A percentile compares a stretch with the other conserved stretches of the same genome.
Conservation (phyloP, 2,888 invertebrate genomes). For the Coenonympha arcania region DNA sequence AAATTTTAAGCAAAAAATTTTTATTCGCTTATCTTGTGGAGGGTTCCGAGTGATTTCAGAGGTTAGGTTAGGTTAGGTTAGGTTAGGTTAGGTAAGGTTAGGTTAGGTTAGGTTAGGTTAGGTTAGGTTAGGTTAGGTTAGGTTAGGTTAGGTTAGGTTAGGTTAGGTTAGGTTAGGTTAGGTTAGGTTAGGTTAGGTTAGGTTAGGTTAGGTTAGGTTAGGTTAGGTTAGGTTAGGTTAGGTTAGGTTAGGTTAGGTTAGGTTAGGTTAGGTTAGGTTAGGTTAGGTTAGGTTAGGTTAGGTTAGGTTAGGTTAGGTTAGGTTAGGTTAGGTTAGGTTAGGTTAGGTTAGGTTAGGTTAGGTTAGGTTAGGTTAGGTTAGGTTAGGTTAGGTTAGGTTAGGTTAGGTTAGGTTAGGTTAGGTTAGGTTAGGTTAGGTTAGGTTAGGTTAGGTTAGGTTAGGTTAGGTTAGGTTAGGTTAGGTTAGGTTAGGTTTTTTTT, state of each 20-base stretch:
- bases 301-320: constrained; percentile 26
- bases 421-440: constrained; percentile 19
- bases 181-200: constrained; percentile 17
- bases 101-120: constrained; percentile 16
- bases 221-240: constrained; percentile 13
- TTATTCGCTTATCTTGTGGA: too few species aligned
- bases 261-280: constrained; percentile 22
- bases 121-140: constrained; percentile 19
- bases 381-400: constrained; percentile 26
- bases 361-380: constrained; percentile 26
- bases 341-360: constrained; percentile 20
- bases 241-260: constrained; percentile 12
- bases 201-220: constrained; percentile 12
- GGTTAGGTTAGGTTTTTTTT: too few species aligned
- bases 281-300: constrained; percentile 24
- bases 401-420: constrained; percentile 26
- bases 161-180: constrained; percentile 19
- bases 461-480: constrained; percentile 19
- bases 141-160: constrained; percentile 12
- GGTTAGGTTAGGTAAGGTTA: constrained; percentile 5
- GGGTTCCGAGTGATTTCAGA: too few species aligned
- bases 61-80: constrained; percentile 1
- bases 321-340: constrained; percentile 23
- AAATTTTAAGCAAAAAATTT: too few species aligned
- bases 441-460: constrained; percentile 19